Evolutionary conservation across 2,888 invertebrate species (phyloP).

Genomic region (Cerastis leucographa): DNA sequence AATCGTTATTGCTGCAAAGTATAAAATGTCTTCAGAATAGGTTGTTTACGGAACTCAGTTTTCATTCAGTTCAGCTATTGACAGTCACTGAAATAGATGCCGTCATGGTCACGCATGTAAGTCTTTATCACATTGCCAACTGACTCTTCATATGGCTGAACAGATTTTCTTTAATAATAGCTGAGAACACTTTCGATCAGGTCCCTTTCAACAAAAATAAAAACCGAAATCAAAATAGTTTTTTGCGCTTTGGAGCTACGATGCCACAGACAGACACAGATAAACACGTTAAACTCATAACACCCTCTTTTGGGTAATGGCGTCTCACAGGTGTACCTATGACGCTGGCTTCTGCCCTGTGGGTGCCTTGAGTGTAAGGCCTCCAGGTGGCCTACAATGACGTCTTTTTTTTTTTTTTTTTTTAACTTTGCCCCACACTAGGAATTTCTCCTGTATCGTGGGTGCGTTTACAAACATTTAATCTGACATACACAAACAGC

Average conservation of each 20-base stretch:
- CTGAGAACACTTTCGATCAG: not conserved
- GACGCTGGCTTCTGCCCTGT: too few relatives aligned
- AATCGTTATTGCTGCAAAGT: too few relatives aligned
- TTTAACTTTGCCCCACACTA: too few relatives aligned
- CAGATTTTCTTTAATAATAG: not conserved
- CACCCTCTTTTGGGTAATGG: too few relatives aligned
- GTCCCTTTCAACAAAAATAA: not conserved
- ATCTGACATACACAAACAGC: too few relatives aligned
- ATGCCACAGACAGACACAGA: not conserved
- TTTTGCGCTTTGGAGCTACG: not conserved
- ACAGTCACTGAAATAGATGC: not conserved
- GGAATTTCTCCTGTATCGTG: too few relatives aligned
- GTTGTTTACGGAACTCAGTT: not conserved
- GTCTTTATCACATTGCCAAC: not conserved
- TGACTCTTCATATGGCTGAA: not conserved
- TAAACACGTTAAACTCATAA: not conserved
- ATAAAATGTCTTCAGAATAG: not conserved
- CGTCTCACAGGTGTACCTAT: too few relatives aligned
- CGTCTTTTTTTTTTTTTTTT: too few relatives aligned
- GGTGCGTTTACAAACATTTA: too few relatives aligned
- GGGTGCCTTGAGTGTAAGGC: too few relatives aligned
- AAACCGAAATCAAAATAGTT: not conserved
- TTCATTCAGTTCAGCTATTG: not conserved
- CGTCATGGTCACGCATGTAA: not conserved
- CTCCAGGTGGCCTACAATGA: too few relatives aligned